These are phyloP conservation scores for Cosmia pyralina DNA, from an alignment of 2,888 invertebrate species.

Conservation along the genomic window DNA sequence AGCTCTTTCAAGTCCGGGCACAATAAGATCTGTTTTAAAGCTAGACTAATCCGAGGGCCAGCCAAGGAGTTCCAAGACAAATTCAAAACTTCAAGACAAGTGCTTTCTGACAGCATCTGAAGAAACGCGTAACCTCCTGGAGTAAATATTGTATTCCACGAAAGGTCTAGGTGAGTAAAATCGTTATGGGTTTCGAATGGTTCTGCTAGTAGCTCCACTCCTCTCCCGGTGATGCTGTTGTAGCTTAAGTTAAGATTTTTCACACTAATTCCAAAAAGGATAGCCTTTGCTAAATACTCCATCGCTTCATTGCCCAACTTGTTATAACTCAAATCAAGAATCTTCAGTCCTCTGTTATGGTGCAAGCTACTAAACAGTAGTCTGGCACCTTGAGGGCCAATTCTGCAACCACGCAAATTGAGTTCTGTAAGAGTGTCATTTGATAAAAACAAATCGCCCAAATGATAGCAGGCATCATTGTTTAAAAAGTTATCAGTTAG, in stretches of 20 bases:
- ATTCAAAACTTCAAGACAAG: constrained; percentile 72
- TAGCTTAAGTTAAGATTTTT: constrained; percentile 74
- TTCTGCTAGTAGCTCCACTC: constrained; percentile 69
- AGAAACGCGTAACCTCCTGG: constrained; percentile 71
- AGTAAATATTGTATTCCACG: constrained; percentile 78
- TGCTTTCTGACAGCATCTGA: constrained; percentile 70
- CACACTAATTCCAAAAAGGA: constrained; percentile 72
- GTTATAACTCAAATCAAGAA: constrained; percentile 76
- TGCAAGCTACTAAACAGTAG: constrained; percentile 68
- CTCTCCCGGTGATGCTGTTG: constrained; percentile 75
- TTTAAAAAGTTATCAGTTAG: constrained; percentile 81
- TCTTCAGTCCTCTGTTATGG: constrained; percentile 69
- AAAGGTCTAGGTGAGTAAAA: constrained; percentile 76
- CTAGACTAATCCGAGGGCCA: constrained; percentile 70
- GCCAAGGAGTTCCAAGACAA: constrained; percentile 79
- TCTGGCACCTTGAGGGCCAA: constrained; percentile 74
- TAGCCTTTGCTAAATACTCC: constrained; percentile 69
- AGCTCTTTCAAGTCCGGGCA: constrained; percentile 71
- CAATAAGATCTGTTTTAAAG: constrained; percentile 68
- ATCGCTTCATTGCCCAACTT: constrained; percentile 74
- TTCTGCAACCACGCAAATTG: constrained; percentile 80
- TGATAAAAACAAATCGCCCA: constrained; percentile 76
- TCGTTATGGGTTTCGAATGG: constrained; percentile 76
- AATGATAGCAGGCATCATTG: constrained; percentile 80
- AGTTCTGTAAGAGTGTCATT: constrained; percentile 75